These are phyloP conservation scores for Ceratosolen fusciceps DNA, from an alignment of 1,140 invertebrate species.

Conservation along the genomic window DNA sequence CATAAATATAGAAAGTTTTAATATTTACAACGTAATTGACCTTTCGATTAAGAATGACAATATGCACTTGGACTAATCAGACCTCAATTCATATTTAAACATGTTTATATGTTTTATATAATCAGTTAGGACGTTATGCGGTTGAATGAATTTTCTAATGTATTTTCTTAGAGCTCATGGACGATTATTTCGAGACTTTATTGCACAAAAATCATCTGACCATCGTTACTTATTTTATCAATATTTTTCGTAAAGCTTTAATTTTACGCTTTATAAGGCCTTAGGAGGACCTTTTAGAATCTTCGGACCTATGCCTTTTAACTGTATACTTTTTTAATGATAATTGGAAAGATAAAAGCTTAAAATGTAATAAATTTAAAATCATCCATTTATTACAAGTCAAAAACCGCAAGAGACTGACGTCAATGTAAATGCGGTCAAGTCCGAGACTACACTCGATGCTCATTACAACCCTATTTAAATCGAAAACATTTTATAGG, in stretches of 20 bases:
- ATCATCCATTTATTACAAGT: not conserved
- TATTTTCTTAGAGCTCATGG: not conserved
- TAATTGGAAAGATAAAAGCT: too few relatives aligned
- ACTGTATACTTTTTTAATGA: too few relatives aligned
- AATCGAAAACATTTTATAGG: not conserved
- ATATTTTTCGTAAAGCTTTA: not conserved
- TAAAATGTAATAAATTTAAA: too few relatives aligned
- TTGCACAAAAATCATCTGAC: not conserved
- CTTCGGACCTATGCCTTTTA: too few relatives aligned
- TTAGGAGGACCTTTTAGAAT: too few relatives aligned
- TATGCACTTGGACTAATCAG: not conserved
- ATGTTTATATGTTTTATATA: not conserved
- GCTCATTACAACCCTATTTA: not conserved
- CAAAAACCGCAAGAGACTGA: not conserved
- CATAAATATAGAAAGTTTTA: not conserved
- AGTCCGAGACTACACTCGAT: not conserved
- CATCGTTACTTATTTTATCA: not conserved
- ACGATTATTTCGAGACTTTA: not conserved
- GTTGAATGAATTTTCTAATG: constrained; percentile 12
- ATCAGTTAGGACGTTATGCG: not conserved
- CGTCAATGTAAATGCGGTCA: constrained; percentile 4
- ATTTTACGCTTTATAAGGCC: not conserved
- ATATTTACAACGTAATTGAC: not conserved
- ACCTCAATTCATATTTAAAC: not conserved
- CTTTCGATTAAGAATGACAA: not conserved